Evolutionary conservation across 53 echinoderm and acorn worm genomes (phyloP).

Genomic region (Paracentrotus lividus): DNA sequence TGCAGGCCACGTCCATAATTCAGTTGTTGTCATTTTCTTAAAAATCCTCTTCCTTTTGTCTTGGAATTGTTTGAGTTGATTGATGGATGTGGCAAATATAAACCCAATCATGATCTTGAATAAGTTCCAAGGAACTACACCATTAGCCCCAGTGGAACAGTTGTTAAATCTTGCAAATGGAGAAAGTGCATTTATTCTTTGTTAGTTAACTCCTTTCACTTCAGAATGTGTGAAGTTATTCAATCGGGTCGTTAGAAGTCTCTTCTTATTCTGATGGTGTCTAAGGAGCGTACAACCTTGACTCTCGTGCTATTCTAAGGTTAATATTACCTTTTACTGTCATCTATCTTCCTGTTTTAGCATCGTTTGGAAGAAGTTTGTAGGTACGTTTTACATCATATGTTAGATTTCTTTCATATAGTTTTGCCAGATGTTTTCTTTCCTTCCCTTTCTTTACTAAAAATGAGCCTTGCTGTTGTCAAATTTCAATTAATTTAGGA

Average conservation of each 20-base stretch:
- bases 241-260: slow-evolving; percentile 23
- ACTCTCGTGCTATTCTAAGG: not conserved
- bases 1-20: slow-evolving; percentile 22
- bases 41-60: slow-evolving; percentile 49
- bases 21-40: slow-evolving; percentile 36
- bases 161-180: not conserved
- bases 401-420: too few species aligned
- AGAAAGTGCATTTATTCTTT: not conserved
- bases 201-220: not conserved
- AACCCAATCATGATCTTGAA: not conserved
- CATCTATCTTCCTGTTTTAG: not conserved
- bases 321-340: not conserved
- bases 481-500: not conserved
- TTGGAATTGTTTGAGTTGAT: slow-evolving; percentile 31
- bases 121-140: not conserved
- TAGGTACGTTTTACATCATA: not conserved
- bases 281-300: not conserved
- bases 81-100: not conserved
- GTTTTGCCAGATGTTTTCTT: not conserved
- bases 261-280: not conserved
- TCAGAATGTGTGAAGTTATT: not conserved
- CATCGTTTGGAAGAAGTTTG: not conserved
- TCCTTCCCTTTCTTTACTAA: not conserved
- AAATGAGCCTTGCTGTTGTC: not conserved
- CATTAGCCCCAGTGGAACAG: slow-evolving; percentile 4